Evolutionary conservation across 2,113 vertebrate species (phyloP).

Genomic region (Xiphophorus couchianus): DNA sequence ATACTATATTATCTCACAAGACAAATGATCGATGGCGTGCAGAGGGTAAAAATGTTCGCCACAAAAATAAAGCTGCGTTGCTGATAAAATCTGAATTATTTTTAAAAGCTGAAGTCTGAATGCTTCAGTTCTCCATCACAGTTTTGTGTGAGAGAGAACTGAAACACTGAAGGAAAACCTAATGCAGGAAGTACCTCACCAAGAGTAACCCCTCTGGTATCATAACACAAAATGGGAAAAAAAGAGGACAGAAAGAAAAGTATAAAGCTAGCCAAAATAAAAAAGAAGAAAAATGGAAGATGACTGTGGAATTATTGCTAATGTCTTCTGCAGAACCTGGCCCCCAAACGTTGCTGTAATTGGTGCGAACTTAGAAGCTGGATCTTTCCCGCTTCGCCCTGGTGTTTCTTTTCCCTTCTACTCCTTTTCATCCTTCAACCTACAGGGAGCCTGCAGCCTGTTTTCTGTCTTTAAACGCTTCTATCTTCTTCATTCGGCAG

Average conservation of each 20-base stretch:
- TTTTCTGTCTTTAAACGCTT: constrained; percentile 24
- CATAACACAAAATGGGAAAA: constrained; percentile 67
- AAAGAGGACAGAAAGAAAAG: constrained; percentile 25
- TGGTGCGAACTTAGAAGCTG: constrained; percentile 63
- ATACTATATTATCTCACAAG: too few relatives aligned
- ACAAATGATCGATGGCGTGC: background rate
- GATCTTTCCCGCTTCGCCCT: constrained; percentile 63
- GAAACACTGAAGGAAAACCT: constrained; percentile 59
- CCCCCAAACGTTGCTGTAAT: constrained; percentile 74
- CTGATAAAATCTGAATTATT: background rate
- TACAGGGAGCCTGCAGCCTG: constrained; percentile 31
- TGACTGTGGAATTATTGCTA: constrained; percentile 55
- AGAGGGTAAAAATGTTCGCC: too few relatives aligned
- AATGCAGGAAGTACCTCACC: constrained; percentile 77
- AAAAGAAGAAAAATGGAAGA: constrained; percentile 13
- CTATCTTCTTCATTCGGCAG: constrained; percentile 51
- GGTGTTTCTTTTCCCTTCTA: constrained; percentile 5
- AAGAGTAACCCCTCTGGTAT: constrained; percentile 73
- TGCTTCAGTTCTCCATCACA: constrained; percentile 59
- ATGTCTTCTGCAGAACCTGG: constrained; percentile 72
- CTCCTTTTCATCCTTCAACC: constrained; percentile 44
- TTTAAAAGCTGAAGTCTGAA: background rate
- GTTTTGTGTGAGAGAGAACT: constrained; percentile 49
- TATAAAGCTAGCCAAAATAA: constrained; percentile 28
- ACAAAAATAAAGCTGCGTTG: too few relatives aligned